Evolutionary conservation across 2,888 invertebrate genomes (phyloP), one percentile per base, ranked within the genome.

Genomic region (Trissoscelio sp.): DNA sequence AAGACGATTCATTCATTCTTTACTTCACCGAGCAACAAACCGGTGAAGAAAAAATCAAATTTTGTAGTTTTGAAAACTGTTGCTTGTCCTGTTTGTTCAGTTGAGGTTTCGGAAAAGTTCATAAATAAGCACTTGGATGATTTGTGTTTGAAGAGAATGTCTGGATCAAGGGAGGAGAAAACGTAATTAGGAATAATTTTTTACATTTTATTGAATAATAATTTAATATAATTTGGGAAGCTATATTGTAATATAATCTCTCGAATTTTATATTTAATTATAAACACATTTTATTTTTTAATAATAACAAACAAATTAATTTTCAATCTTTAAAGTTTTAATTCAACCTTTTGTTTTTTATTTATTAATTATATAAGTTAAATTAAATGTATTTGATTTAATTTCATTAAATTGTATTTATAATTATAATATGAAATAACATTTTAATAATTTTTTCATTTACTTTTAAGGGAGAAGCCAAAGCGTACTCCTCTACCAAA

Each of bases 51-150:
- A 1, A 12, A 31, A n/a, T n/a, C n/a, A n/a, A n/a, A n/a, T n/a
- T n/a, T n/a, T n/a, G n/a, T n/a, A n/a, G n/a, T n/a, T 24, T 28
- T 48, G n/a, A 85, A 88, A 22, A 82, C 83, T 78, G 92, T 92
- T 1, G 81, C 88, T 1, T 93, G 93, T 85, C 93, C 93, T 12
- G 92, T 93, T 0, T 93, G 93, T 80, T 87, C 86, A 58, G 92
- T 92, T 2, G 87, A 87, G 5, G 87, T 93, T 46, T 88, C 91
- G n/a, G 87, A 90, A 67, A 80, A 84, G 6, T 88, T 92, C 81
- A 92, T 93, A 20, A 93, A 93, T 82, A 86, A 86, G 12, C 93
- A 93, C 86, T 88, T 93, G 24, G 93, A 93, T 86, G 89, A 89
- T 62, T n/a, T n/a, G n/a, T 93, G 93, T 85, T 88, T 93, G 22